These are phyloP conservation scores for Strix uralensis DNA, from an alignment of 2,113 vertebrate species.

Conservation along the genomic window DNA sequence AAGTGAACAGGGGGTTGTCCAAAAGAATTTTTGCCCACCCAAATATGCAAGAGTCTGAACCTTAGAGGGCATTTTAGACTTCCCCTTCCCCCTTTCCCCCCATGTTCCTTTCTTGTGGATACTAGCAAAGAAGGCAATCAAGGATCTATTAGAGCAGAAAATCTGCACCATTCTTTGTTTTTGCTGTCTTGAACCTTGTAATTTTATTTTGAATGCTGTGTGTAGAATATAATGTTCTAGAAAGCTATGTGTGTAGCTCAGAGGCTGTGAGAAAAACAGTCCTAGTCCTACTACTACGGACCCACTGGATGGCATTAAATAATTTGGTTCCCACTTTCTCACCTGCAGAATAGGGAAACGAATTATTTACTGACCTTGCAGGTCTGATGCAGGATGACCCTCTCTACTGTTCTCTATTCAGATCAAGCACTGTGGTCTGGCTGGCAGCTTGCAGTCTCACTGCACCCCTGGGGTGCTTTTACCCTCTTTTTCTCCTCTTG, in stretches of 20 bases:
- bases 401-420: neutral
- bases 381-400: neutral
- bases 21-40: neutral
- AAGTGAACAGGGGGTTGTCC: neutral
- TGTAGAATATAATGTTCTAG: neutral
- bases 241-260: neutral
- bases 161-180: neutral
- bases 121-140: neutral
- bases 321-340: neutral
- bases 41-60: neutral
- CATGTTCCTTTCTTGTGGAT: neutral
- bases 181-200: neutral
- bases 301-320: neutral
- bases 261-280: neutral
- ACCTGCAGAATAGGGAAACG: neutral
- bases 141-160: neutral
- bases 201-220: neutral
- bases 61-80: neutral
- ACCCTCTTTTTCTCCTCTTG: neutral
- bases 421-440: neutral
- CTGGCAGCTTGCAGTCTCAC: neutral
- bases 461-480: neutral
- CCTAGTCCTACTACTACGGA: neutral
- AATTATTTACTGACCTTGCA: neutral
- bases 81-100: fast-evolving